Evolutionary conservation across 2,888 invertebrate species (phyloP).

Genomic region (Drosophila infuscata): DNA sequence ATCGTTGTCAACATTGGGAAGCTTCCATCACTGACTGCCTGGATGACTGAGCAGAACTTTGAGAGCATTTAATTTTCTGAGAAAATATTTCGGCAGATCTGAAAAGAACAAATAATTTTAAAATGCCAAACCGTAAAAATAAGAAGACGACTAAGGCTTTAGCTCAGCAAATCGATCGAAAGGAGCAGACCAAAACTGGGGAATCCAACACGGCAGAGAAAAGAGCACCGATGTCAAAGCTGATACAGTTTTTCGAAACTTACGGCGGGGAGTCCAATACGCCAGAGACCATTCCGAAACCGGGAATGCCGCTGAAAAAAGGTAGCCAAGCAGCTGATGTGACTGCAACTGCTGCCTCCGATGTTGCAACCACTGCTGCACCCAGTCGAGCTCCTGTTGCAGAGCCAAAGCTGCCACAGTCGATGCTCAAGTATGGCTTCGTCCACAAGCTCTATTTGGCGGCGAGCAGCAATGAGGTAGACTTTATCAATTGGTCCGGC

Average conservation of each 20-base stretch:
- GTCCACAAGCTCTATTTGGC: conserved; percentile 45
- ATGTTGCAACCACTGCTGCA: not conserved
- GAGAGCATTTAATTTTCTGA: not conserved
- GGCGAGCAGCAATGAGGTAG: conserved; percentile 12
- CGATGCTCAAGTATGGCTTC: conserved; percentile 28
- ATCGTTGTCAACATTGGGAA: not conserved
- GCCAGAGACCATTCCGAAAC: not conserved
- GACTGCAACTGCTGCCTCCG: not conserved
- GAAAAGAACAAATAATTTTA: not conserved
- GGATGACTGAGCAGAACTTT: not conserved
- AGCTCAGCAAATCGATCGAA: not conserved
- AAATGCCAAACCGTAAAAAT: not conserved
- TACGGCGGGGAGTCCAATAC: not conserved
- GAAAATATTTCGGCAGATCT: not conserved
- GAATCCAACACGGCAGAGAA: not conserved
- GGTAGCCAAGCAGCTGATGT: not conserved
- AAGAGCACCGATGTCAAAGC: too few relatives aligned
- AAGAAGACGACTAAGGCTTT: not conserved
- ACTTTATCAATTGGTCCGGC: conserved; percentile 48
- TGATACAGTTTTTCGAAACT: not conserved
- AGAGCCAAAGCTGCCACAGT: not conserved
- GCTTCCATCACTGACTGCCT: not conserved
- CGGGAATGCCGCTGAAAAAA: not conserved
- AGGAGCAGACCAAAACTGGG: not conserved
- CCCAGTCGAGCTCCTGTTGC: not conserved